These are phyloP conservation scores for Platycercus adscitus DNA, from an alignment of 2,113 vertebrate genomes.

Conservation along the genomic window DNA sequence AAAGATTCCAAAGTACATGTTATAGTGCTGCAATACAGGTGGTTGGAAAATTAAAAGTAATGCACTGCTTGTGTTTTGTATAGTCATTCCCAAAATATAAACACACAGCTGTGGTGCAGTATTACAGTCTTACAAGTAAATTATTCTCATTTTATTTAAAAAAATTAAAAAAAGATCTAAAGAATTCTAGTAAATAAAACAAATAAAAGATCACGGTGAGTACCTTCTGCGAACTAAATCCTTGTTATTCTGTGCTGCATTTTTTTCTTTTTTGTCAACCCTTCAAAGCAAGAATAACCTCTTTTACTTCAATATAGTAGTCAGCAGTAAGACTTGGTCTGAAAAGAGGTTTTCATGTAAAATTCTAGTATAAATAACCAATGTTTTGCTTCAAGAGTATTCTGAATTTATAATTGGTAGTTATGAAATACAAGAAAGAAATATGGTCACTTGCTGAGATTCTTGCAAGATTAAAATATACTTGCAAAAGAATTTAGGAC, in stretches of 20 bases:
- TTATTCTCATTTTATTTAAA: background rate
- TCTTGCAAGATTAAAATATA: background rate
- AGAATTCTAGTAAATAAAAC: background rate
- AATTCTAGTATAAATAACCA: background rate
- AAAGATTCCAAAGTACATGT: background rate
- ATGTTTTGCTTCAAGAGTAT: background rate
- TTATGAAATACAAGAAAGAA: background rate
- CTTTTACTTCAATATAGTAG: background rate
- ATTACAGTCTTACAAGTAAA: background rate
- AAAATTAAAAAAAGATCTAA: background rate
- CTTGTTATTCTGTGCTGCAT: background rate
- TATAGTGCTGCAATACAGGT: background rate
- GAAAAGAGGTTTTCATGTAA: background rate
- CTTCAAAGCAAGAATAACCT: background rate
- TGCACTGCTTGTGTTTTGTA: background rate
- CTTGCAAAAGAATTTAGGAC: background rate
- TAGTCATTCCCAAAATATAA: background rate
- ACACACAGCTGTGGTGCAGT: background rate
- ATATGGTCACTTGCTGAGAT: background rate
- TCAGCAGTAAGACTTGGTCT: background rate
- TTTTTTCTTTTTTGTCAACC: background rate
- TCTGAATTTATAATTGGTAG: background rate
- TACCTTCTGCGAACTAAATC: background rate
- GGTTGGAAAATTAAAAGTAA: background rate
- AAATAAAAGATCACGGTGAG: background rate